Conservation (phyloP, 2,113 vertebrate species). For the Panthera uncia region DNA sequence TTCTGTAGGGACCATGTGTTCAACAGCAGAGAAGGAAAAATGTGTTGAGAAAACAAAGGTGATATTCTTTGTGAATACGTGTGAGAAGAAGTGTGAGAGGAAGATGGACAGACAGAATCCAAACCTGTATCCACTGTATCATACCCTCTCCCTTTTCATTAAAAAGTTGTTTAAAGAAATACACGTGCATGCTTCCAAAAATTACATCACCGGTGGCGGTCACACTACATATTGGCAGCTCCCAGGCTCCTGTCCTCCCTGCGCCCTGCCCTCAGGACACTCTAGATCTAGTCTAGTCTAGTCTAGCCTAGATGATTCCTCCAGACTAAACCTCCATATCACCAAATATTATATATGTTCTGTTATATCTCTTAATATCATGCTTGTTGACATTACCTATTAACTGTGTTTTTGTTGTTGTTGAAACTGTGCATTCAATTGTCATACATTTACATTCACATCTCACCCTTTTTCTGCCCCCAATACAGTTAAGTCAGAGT, state of each 20-base stretch:
- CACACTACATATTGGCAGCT: background rate
- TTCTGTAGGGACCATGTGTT: background rate
- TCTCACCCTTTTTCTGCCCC: background rate
- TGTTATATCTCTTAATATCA: background rate
- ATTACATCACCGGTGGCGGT: fast-evolving
- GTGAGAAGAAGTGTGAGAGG: background rate
- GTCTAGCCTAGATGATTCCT: background rate
- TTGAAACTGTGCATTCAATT: background rate
- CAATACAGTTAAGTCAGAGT: background rate
- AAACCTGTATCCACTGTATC: fast-evolving
- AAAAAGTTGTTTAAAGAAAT: background rate
- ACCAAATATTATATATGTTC: background rate
- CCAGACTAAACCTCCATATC: background rate
- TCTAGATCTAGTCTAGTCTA: too few species aligned
- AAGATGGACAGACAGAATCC: background rate
- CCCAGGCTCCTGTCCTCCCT: too few species aligned
- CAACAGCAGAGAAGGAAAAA: background rate
- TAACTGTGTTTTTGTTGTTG: background rate
- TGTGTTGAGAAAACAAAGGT: background rate
- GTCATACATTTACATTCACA: background rate
- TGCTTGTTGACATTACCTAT: background rate
- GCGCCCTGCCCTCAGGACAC: background rate
- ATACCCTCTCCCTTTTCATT: background rate
- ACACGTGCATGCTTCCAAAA: background rate
- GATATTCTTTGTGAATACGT: background rate